Percentiles rank a stretch among this genome's conserved stretches.
Conservation (phyloP, 2,888 invertebrate genomes). For the Drosophila austrosaltans region DNA sequence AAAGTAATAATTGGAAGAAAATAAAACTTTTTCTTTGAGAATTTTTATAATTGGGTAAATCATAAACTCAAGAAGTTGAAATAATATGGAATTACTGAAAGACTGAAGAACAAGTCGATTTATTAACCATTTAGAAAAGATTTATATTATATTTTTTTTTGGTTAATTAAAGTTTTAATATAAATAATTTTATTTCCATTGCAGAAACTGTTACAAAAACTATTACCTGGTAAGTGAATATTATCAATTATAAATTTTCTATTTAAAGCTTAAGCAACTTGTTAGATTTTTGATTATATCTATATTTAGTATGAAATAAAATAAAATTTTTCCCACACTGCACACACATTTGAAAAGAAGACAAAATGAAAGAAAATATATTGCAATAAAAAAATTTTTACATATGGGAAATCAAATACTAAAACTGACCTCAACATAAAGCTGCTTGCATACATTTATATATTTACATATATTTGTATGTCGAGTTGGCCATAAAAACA, state of each 20-base stretch:
- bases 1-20: no score
- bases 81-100: no score
- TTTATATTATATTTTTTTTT: no score
- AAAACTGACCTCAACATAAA: conserved; percentile 1
- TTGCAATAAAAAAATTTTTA: not conserved
- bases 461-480: no score
- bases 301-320: no score
- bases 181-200: not conserved
- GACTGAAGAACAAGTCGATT: no score
- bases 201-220: not conserved
- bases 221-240: not conserved
- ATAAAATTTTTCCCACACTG: no score
- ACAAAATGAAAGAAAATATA: not conserved
- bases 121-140: no score
- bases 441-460: not conserved
- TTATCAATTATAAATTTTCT: not conserved
- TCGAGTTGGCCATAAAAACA: conserved; percentile 59
- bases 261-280: not conserved
- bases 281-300: not conserved
- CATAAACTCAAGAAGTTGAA: no score
- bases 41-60: no score
- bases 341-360: not conserved
- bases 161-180: not conserved
- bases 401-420: not conserved
- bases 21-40: no score